A percentile compares a stretch with the other conserved stretches of the same genome.
These are phyloP conservation scores for Physeter macrocephalus DNA, from an alignment of 2,113 vertebrate species.

Conservation along the genomic window DNA sequence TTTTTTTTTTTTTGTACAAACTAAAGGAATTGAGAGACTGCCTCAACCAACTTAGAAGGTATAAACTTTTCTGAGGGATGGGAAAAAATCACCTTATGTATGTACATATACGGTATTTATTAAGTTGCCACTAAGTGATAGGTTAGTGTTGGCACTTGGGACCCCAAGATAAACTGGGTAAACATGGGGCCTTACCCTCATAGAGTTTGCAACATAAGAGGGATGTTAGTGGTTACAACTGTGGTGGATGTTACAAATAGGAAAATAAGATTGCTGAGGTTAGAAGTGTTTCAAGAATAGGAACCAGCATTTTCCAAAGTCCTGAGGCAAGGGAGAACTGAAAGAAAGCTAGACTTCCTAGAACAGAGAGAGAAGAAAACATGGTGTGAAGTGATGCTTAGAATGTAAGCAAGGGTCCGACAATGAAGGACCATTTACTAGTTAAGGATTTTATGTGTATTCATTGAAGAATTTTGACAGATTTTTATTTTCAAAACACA, in stretches of 20 bases:
- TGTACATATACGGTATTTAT: not conserved
- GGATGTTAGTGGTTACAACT: not conserved
- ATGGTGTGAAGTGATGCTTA: not conserved
- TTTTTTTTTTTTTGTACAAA: not conserved
- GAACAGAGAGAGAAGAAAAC: not conserved
- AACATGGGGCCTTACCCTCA: not conserved
- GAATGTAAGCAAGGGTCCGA: not conserved
- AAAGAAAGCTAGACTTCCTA: not conserved
- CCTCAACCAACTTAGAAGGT: not conserved
- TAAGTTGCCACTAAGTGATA: not conserved
- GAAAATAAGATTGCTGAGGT: not conserved
- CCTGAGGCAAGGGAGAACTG: not conserved
- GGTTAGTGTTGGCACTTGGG: not conserved
- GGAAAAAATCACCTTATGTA: not conserved
- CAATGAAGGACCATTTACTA: no score
- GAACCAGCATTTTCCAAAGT: not conserved
- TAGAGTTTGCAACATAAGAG: not conserved
- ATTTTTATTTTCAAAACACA: not conserved
- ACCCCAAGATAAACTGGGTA: not conserved
- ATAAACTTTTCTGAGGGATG: not conserved
- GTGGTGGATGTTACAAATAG: not conserved
- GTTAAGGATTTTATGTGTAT: not conserved
- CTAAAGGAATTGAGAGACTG: not conserved
- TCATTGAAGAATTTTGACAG: not conserved
- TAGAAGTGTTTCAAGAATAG: not conserved